Percentiles rank a stretch among this genome's conserved stretches.
These are phyloP conservation scores for Gisinianus flammeolus DNA, from an alignment of 2,888 invertebrate genomes.

Conservation along the genomic window DNA sequence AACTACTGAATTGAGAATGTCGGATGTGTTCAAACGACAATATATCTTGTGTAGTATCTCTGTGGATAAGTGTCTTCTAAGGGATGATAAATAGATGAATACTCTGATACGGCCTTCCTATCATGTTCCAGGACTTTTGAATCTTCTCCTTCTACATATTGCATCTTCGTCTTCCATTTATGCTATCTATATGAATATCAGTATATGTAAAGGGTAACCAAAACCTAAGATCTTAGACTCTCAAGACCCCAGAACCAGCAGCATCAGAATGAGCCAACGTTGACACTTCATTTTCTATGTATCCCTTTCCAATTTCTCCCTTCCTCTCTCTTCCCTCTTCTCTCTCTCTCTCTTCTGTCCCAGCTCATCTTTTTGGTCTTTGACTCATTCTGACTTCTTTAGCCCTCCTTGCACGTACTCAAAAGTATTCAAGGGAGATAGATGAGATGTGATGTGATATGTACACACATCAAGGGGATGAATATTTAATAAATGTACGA, in stretches of 20 bases:
- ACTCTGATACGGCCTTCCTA: conserved; percentile 24
- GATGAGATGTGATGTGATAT: conserved; percentile 31
- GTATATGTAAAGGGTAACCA: background rate
- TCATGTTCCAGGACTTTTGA: conserved; percentile 9
- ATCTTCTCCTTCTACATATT: background rate
- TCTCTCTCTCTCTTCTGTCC: background rate
- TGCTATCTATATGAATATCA: no score
- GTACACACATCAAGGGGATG: conserved; percentile 11
- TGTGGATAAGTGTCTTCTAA: conserved; percentile 37
- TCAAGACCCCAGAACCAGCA: background rate
- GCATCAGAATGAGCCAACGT: background rate
- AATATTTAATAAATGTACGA: conserved; percentile 33
- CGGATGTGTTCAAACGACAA: conserved; percentile 44
- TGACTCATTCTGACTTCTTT: conserved; percentile 32
- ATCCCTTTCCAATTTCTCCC: background rate
- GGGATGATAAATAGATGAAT: conserved; percentile 42
- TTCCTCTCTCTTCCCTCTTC: background rate
- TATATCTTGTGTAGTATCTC: conserved; percentile 42
- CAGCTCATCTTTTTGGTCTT: conserved; percentile 13
- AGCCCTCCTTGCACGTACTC: conserved; percentile 33
- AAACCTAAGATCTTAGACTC: no score
- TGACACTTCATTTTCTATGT: background rate
- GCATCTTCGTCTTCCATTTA: background rate
- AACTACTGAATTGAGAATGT: conserved; percentile 25
- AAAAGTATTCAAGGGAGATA: conserved; percentile 31